Conservation (phyloP, 2,797 vertebrate genomes). For the Fistularia tabacaria region DNA sequence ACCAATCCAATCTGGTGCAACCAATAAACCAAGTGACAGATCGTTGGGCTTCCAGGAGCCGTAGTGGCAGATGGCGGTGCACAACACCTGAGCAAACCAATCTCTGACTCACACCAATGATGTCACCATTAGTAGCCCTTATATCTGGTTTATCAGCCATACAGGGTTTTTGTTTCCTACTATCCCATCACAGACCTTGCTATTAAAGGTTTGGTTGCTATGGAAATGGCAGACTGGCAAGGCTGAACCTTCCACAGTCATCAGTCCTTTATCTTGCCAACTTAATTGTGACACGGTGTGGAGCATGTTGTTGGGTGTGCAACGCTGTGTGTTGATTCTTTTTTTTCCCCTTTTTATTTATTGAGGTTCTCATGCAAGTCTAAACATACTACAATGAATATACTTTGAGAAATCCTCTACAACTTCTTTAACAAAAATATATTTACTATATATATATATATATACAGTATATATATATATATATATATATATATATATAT, state of each 20-base stretch:
- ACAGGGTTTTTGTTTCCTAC: slow-evolving; percentile 65
- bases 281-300: slow-evolving; percentile 56
- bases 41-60: slow-evolving; percentile 54
- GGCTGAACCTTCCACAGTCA: slow-evolving; percentile 59
- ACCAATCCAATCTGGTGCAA: slow-evolving; percentile 19
- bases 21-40: slow-evolving; percentile 45
- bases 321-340: slow-evolving; percentile 1
- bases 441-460: too few relatives aligned
- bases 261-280: slow-evolving; percentile 63
- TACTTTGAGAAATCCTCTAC: too few relatives aligned
- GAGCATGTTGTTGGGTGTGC: slow-evolving; percentile 32
- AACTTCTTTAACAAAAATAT: too few relatives aligned
- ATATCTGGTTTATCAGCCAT: slow-evolving; percentile 57
- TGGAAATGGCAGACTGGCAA: slow-evolving; percentile 62
- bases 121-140: slow-evolving; percentile 64
- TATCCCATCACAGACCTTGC: slow-evolving; percentile 42
- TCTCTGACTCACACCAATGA: slow-evolving; percentile 70
- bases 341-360: too few relatives aligned
- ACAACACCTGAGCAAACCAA: slow-evolving; percentile 70
- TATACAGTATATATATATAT: too few relatives aligned
- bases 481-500: too few relatives aligned
- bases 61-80: slow-evolving; percentile 71
- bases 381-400: too few relatives aligned
- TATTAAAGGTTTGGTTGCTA: slow-evolving; percentile 57
- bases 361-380: too few relatives aligned